Conservation (phyloP, 2,113 vertebrate species). For the Halcyon malimbica region DNA sequence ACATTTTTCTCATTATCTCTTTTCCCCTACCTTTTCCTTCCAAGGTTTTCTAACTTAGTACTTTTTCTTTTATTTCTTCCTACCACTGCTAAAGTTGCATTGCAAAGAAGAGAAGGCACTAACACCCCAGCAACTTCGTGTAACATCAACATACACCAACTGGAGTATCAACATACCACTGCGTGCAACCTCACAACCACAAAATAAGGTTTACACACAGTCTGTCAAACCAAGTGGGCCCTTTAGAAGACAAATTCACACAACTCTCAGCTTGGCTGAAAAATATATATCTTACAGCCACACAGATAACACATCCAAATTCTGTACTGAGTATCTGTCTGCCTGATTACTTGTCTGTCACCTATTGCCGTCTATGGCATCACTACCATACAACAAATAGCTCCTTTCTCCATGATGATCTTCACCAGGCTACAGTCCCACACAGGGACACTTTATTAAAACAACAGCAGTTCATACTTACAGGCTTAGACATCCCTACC, state of each 20-base stretch:
- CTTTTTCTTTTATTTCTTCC: neutral
- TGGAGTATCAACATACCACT: neutral
- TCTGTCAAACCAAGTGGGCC: neutral
- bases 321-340: too few species aligned
- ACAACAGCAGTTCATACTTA: neutral
- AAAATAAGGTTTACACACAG: neutral
- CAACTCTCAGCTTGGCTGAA: neutral
- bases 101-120: neutral
- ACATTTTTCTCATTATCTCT: neutral
- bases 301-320: neutral
- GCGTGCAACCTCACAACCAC: neutral
- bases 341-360: neutral
- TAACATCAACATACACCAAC: neutral
- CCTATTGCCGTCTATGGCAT: too few species aligned
- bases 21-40: neutral
- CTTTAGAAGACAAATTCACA: neutral
- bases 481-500: neutral
- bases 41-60: neutral
- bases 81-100: neutral
- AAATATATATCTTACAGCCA: neutral
- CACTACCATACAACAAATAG: neutral
- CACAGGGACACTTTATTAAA: neutral
- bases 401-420: neutral
- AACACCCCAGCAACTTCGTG: neutral
- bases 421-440: neutral